Conservation (phyloP, 2,888 invertebrate species). For the Pegoplata infirma region DNA sequence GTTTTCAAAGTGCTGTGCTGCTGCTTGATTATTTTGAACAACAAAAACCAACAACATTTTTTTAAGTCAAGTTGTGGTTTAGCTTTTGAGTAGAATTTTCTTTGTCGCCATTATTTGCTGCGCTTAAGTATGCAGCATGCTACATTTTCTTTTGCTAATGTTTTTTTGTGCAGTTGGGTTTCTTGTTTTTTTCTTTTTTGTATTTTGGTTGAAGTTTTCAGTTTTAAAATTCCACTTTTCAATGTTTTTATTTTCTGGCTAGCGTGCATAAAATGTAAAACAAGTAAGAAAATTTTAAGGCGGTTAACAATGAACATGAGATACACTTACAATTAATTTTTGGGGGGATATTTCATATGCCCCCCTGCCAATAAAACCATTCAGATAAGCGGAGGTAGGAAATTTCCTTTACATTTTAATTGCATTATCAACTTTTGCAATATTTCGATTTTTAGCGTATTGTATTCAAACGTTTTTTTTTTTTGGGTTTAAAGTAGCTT, state of each 20-base stretch:
- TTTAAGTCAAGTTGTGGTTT: conserved; percentile 56
- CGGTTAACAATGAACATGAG: too few species aligned
- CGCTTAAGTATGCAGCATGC: conserved; percentile 43
- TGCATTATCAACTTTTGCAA: too few species aligned
- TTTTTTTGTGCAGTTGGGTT: conserved; percentile 6
- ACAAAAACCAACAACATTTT: not conserved
- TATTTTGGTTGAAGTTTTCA: conserved; percentile 24
- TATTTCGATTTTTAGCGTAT: too few species aligned
- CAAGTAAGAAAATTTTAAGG: too few species aligned
- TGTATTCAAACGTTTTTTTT: too few species aligned
- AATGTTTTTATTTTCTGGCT: conserved; percentile 28
- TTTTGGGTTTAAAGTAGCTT: too few species aligned
- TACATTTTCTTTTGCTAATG: not conserved
- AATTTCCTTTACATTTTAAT: too few species aligned
- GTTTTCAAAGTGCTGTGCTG: conserved; percentile 47
- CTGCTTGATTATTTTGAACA: conserved; percentile 15
- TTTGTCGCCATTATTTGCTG: conserved; percentile 27
- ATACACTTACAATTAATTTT: too few species aligned
- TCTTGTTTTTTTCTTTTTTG: conserved; percentile 15
- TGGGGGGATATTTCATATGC: too few species aligned
- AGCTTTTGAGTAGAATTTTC: conserved; percentile 24
- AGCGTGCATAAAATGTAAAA: not conserved
- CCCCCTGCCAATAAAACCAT: too few species aligned
- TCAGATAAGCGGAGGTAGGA: too few species aligned
- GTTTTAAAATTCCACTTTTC: conserved; percentile 22